Conservation (phyloP, 2,888 invertebrate genomes). For the Imbricaverruca yamaguchii region DNA sequence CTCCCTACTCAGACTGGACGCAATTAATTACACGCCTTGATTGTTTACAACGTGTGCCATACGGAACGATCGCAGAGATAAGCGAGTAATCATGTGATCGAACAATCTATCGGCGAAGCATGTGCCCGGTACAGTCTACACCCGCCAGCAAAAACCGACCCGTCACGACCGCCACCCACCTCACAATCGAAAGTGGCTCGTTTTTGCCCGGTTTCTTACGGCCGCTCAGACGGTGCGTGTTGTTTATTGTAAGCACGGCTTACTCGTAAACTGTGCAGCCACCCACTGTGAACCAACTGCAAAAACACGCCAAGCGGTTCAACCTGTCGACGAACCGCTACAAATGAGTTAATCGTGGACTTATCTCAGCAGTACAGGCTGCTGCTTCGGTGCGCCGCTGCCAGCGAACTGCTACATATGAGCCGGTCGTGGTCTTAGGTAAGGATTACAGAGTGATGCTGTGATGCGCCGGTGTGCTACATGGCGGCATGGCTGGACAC, state of each 20-base stretch:
- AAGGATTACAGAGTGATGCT: no score
- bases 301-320: neutral
- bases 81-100: conserved; percentile 8
- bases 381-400: no score
- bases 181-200: neutral
- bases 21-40: neutral
- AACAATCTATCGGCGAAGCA: neutral
- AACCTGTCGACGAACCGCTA: neutral
- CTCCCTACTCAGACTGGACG: neutral
- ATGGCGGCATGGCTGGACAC: no score
- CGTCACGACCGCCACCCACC: neutral
- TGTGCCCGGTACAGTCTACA: neutral
- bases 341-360: neutral
- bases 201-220: conserved; percentile 6
- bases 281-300: no score
- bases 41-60: neutral
- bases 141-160: neutral
- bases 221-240: neutral
- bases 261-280: neutral
- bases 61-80: neutral
- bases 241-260: neutral
- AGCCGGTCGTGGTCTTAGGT: neutral
- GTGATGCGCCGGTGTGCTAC: no score
- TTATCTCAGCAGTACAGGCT: no score
- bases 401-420: neutral